Percentiles rank a stretch among this genome's conserved stretches.
These are phyloP conservation scores for Turritopsis rubra DNA, from an alignment of 30 jellyfish, hydroid and myxozoan species.

Conservation along the genomic window DNA sequence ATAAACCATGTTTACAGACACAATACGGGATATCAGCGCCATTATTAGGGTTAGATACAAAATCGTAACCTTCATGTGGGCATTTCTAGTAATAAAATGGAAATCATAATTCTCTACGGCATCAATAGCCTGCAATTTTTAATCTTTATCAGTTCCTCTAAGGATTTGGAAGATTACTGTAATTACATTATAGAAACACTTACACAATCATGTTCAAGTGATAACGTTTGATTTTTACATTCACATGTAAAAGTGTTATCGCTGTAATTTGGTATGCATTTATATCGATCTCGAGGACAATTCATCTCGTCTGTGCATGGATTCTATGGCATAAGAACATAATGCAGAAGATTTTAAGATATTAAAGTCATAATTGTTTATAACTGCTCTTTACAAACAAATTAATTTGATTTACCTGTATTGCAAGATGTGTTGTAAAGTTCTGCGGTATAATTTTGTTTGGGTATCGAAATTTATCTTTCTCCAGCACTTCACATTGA, in stretches of 20 bases:
- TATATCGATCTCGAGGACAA: neutral
- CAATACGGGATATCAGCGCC: neutral
- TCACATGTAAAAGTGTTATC: neutral
- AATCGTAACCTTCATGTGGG: neutral
- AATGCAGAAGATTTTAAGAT: neutral
- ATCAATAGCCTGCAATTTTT: neutral
- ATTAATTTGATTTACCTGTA: neutral
- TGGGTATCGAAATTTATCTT: neutral
- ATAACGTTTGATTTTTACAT: neutral
- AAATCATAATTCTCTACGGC: too few species aligned
- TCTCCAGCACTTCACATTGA: neutral
- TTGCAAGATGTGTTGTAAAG: neutral
- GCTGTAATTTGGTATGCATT: neutral
- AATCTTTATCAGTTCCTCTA: neutral
- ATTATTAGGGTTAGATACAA: neutral
- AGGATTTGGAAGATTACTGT: neutral
- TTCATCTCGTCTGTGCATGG: neutral
- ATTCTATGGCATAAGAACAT: neutral
- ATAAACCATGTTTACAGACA: neutral
- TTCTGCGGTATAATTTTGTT: neutral
- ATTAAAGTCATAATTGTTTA: neutral
- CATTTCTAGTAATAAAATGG: neutral
- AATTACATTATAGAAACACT: neutral
- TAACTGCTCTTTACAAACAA: neutral
- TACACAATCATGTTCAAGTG: neutral